Conservation (phyloP, 2,797 vertebrate species). For the Ibycter americanus region DNA sequence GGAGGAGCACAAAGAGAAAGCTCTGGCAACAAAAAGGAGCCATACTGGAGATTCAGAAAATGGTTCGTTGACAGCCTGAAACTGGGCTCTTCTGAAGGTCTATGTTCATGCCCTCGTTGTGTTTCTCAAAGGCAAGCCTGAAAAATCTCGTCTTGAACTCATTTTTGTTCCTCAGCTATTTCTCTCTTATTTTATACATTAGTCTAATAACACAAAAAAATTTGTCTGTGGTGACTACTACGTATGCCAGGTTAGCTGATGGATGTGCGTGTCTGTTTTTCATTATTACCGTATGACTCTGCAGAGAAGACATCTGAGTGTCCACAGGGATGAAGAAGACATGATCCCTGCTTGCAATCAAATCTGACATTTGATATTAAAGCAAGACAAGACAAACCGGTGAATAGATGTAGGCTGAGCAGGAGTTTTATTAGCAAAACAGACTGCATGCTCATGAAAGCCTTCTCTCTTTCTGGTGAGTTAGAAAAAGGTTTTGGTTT, state of each 20-base stretch:
- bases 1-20: neutral
- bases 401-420: neutral
- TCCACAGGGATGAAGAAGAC: neutral
- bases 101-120: neutral
- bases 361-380: slow-evolving; percentile 9
- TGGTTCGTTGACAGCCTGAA: neutral
- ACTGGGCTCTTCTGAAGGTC: neutral
- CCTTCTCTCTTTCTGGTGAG: neutral
- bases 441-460: neutral
- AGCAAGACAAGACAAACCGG: neutral
- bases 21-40: neutral
- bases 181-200: neutral
- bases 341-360: neutral
- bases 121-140: neutral
- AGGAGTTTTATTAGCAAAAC: neutral
- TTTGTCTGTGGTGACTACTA: neutral
- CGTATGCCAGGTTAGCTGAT: neutral
- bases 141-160: neutral
- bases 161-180: neutral
- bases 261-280: neutral
- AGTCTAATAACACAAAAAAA: neutral
- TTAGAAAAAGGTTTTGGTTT: neutral
- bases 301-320: neutral
- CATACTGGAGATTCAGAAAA: neutral
- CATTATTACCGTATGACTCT: neutral